Conservation (phyloP, 2,888 invertebrate genomes). For the Drosophila tanythrix region DNA sequence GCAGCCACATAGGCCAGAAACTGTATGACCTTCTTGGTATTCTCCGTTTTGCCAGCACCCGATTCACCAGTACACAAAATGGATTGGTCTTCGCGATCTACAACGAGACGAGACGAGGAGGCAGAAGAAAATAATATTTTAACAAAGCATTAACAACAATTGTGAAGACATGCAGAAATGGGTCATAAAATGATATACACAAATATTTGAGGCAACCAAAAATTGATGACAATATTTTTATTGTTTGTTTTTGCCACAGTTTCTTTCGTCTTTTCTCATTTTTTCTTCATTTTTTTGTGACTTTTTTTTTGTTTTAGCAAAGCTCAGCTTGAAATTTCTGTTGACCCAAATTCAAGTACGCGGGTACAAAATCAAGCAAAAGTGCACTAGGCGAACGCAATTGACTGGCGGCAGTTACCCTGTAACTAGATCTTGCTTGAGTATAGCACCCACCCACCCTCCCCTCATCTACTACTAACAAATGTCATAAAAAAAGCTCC, state of each 20-base stretch:
- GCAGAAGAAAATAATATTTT: constrained; percentile 27
- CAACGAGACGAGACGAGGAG: constrained; percentile 78
- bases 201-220: constrained; percentile 25
- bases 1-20: constrained; percentile 99
- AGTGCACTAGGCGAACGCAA: not conserved
- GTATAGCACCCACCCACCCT: no score
- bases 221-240: constrained; percentile 54
- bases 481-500: not conserved
- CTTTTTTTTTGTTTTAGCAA: constrained; percentile 48
- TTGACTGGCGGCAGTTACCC: constrained; percentile 36
- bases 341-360: constrained; percentile 69
- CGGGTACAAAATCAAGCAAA: constrained; percentile 26
- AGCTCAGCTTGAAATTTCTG: constrained; percentile 73
- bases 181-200: constrained; percentile 32
- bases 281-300: not conserved
- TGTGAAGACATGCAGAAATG: constrained; percentile 20
- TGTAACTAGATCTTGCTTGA: not conserved
- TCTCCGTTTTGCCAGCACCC: constrained; percentile 99
- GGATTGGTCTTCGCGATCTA: constrained; percentile 99
- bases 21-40: constrained; percentile 99
- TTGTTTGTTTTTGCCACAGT: constrained; percentile 17
- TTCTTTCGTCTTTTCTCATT: constrained; percentile 16
- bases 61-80: constrained; percentile 99
- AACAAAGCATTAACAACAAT: constrained; percentile 7
- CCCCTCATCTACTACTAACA: not conserved